Base-by-base conservation (phyloP, 2,888 invertebrate genomes). In the Tachina grossa region DNA sequence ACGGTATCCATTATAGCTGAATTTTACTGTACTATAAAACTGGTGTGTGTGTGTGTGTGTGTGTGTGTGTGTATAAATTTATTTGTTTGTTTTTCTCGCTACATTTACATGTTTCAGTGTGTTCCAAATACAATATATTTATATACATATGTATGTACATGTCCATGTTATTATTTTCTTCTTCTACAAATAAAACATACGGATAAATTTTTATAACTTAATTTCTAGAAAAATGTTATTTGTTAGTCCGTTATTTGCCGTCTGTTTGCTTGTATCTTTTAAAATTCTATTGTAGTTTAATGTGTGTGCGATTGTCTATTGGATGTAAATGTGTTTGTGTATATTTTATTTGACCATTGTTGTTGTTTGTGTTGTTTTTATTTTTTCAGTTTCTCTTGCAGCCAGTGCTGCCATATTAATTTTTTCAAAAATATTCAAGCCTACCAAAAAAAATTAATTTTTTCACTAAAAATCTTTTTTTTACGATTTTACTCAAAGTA, bases 181-280 rank as follows among this genome's bases (percentile, higher is more conserved):
- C 11, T 74, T 57, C 22, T 43, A 66, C 75, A 83, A 76, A 85
- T 74, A 85, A 53, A 79, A 75, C 69, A 72, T 63, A 68, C 79
- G 76, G 59, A 85, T 85, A 85, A 49, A 85, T 79, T 83, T 83
- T 82, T 85, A 83, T 76, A 85, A 85, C 80, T 85, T 83, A 87
- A 87, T 87, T 83, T 85, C 77, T 80, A 83, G 85, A 83, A 83
- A 75, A 81, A 72, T 77, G 76, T 83, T 78, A 69, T 75, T 81
- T 81, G 77, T 76, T 84, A 75, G 66, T 61, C 39, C 45, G 31
- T 53, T 66, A 65, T 82, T 55, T 19, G 61, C 43, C 71, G 53
- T 55, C 55, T 63, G 57, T 82, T 75, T 68, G 63, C 63, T 75
- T 75, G 41, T 69, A 69, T 80, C 68, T 79, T 78, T 85, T 75